Percentiles rank a stretch among this genome's conserved stretches.
Conservation (phyloP, 2,888 invertebrate genomes). For the Metopia argyrocephala region DNA sequence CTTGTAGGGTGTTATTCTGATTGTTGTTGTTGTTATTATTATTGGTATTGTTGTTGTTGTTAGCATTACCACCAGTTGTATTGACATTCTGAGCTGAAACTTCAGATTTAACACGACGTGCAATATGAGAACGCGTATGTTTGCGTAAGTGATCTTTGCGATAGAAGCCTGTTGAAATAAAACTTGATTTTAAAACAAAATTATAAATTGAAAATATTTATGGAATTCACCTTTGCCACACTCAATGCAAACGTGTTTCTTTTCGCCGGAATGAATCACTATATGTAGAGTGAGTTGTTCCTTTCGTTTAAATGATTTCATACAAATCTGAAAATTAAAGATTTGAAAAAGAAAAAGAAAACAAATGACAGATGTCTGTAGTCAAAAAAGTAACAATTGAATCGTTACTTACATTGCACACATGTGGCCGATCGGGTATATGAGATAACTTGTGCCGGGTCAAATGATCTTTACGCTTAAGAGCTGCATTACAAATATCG, state of each 20-base stretch:
- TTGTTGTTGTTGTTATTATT: conserved; percentile 73
- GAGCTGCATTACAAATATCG: conserved; percentile 92
- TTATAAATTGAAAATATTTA: too few species aligned
- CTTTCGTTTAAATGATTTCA: conserved; percentile 93
- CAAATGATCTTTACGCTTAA: conserved; percentile 92
- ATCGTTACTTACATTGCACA: conserved; percentile 83
- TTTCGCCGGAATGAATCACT: conserved; percentile 93
- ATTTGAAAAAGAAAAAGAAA: not conserved
- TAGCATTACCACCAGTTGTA: conserved; percentile 65
- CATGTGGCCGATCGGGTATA: conserved; percentile 92
- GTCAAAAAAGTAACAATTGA: too few species aligned
- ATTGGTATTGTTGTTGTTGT: conserved; percentile 40
- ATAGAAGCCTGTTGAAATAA: conserved; percentile 90
- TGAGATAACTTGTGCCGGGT: conserved; percentile 93
- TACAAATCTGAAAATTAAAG: conserved; percentile 81
- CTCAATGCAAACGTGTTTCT: conserved; percentile 91
- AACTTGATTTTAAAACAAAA: too few species aligned
- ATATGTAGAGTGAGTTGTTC: conserved; percentile 93
- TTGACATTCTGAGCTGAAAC: conserved; percentile 84
- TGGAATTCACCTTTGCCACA: conserved; percentile 88
- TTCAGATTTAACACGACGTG: conserved; percentile 90
- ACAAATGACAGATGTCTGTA: too few species aligned
- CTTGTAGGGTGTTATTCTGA: conserved; percentile 76
- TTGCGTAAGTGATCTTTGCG: conserved; percentile 92
- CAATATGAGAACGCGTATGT: conserved; percentile 91